Evolutionary conservation across 2,888 invertebrate species (phyloP).

Genomic region (Synergus japonicus): DNA sequence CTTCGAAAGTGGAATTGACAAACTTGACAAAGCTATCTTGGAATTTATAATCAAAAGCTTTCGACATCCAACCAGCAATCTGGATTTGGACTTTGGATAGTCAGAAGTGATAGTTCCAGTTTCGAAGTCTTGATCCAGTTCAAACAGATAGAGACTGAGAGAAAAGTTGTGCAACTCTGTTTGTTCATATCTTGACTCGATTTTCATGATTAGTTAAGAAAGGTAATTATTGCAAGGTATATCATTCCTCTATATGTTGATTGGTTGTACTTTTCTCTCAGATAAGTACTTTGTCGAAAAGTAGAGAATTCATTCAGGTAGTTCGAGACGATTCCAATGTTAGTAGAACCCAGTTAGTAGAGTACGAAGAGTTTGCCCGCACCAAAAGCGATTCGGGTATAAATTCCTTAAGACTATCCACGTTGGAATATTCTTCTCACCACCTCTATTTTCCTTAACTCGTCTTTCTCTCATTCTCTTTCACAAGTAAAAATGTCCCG

Average conservation of each 20-base stretch:
- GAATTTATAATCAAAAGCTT: neutral
- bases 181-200: too few relatives aligned
- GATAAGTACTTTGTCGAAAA: neutral
- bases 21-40: neutral
- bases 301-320: slow-evolving; percentile 35
- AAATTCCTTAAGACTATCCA: slow-evolving; percentile 60
- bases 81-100: neutral
- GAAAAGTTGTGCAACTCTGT: slow-evolving; percentile 51
- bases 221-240: slow-evolving; percentile 10
- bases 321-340: slow-evolving; percentile 42
- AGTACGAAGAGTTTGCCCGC: slow-evolving; percentile 70
- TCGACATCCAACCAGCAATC: neutral
- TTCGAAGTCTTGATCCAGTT: slow-evolving; percentile 36
- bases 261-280: slow-evolving; percentile 27
- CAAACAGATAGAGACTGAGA: slow-evolving; percentile 58
- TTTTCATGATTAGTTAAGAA: too few relatives aligned
- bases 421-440: slow-evolving; percentile 36
- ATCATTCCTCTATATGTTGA: slow-evolving; percentile 41
- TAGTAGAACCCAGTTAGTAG: slow-evolving; percentile 58
- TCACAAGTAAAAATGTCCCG: slow-evolving; percentile 4
- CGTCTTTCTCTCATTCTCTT: slow-evolving; percentile 48
- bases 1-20: slow-evolving; percentile 21
- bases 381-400: slow-evolving; percentile 74
- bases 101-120: slow-evolving; percentile 3
- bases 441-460: slow-evolving; percentile 20